phyloP scores from a whole-genome alignment of 2,888 invertebrate genomes.

The Piscicola geometra region DNA sequence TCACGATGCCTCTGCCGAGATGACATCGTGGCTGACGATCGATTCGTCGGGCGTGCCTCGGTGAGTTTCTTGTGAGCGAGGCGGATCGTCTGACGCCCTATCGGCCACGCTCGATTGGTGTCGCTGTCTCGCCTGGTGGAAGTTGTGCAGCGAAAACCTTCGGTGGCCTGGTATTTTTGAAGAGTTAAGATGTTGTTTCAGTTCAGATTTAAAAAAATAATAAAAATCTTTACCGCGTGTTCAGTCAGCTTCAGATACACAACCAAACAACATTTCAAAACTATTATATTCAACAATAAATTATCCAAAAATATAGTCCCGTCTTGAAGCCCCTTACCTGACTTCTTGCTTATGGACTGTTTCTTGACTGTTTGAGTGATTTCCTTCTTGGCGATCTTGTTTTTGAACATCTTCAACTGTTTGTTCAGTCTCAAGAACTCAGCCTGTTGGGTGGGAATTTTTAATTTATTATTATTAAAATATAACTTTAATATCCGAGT shows the following conservation, averaged over 20 bases:
- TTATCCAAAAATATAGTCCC: no score
- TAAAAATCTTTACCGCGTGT: no score
- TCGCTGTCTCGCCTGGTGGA: slow-evolving; percentile 25
- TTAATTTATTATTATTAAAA: no score
- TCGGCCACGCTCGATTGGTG: slow-evolving; percentile 19
- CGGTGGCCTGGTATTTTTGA: slow-evolving; percentile 6
- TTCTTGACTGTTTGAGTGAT: slow-evolving; percentile 19
- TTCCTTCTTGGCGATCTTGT: slow-evolving; percentile 23
- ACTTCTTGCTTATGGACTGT: slow-evolving; percentile 21
- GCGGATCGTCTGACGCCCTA: neutral
- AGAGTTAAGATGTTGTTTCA: no score
- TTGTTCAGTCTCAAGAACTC: slow-evolving; percentile 28
- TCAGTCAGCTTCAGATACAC: no score
- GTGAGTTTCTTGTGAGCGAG: neutral
- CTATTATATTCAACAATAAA: no score
- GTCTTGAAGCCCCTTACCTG: neutral
- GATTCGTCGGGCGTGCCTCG: neutral
- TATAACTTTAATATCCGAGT: no score
- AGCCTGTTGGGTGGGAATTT: slow-evolving; percentile 1
- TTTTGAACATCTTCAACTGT: slow-evolving; percentile 28
- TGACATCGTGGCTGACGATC: neutral
- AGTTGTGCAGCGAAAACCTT: slow-evolving; percentile 29
- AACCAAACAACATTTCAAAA: no score
- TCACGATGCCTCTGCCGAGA: neutral
- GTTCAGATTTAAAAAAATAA: no score